A percentile compares a stretch with the other conserved stretches of the same genome.
Conservation (phyloP, 2,888 invertebrate species). For the Parnassius apollo region DNA sequence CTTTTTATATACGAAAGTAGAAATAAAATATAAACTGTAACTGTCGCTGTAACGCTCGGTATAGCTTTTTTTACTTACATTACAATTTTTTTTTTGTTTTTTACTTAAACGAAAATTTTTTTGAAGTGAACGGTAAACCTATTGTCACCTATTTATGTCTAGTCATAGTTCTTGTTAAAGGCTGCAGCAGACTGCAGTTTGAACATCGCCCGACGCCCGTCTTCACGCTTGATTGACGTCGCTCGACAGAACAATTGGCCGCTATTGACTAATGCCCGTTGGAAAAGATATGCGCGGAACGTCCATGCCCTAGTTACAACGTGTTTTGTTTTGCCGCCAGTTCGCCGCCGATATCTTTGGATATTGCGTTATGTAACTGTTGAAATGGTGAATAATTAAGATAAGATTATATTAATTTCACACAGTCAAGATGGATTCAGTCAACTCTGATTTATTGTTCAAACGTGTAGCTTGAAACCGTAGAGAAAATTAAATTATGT, state of each 20-base stretch:
- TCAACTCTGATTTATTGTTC: no score
- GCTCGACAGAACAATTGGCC: constrained; percentile 20
- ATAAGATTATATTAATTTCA: no score
- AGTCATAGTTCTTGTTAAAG: background rate
- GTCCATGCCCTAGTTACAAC: constrained; percentile 21
- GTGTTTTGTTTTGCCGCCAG: constrained; percentile 11
- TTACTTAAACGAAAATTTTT: no score
- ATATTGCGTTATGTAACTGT: constrained; percentile 7
- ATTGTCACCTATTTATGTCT: background rate
- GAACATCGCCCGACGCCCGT: background rate
- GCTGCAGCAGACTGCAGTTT: constrained; percentile 9
- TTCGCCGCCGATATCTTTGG: background rate
- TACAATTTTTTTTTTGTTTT: no score
- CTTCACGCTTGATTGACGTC: constrained; percentile 11
- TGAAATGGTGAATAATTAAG: background rate
- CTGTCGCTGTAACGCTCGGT: no score
- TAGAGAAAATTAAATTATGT: no score
- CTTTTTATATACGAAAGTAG: no score
- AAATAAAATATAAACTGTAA: no score
- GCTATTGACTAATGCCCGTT: constrained; percentile 15
- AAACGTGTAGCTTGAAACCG: no score
- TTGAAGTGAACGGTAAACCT: no score
- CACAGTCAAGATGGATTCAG: no score
- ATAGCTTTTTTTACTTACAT: no score
- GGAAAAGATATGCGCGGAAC: constrained; percentile 19